phyloP scores from a whole-genome alignment of 2,797 vertebrate species.

The Sarcoramphus papa region DNA sequence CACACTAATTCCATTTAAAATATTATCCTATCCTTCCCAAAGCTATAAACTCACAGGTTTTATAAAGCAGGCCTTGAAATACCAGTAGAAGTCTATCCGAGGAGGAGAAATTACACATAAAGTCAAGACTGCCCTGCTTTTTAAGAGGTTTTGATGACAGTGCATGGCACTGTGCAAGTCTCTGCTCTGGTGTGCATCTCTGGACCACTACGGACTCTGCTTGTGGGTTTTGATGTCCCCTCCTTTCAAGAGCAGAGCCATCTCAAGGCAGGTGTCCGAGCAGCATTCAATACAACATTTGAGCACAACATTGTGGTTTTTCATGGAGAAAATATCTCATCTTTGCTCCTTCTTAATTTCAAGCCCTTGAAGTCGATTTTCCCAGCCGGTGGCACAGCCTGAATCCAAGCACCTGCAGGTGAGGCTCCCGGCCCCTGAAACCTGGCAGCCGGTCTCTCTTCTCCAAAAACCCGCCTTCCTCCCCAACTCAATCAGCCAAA shows the following conservation, averaged over 20 bases:
- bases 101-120: not conserved
- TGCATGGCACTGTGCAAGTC: rapidly evolving
- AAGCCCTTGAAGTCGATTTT: not conserved
- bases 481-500: not conserved
- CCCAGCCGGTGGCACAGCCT: not conserved
- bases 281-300: not conserved
- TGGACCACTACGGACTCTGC: not conserved
- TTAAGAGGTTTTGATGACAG: not conserved
- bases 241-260: not conserved
- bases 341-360: not conserved
- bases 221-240: not conserved
- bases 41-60: not conserved
- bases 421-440: not conserved
- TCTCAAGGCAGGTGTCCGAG: not conserved
- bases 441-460: not conserved
- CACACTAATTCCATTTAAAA: not conserved
- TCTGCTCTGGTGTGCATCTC: not conserved
- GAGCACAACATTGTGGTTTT: not conserved
- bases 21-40: not conserved
- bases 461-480: not conserved
- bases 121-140: not conserved
- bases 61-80: not conserved
- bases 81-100: not conserved
- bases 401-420: not conserved
- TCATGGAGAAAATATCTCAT: not conserved